phyloP scores from a whole-genome alignment of 2,113 vertebrate genomes.

The Glareola pratincola region DNA sequence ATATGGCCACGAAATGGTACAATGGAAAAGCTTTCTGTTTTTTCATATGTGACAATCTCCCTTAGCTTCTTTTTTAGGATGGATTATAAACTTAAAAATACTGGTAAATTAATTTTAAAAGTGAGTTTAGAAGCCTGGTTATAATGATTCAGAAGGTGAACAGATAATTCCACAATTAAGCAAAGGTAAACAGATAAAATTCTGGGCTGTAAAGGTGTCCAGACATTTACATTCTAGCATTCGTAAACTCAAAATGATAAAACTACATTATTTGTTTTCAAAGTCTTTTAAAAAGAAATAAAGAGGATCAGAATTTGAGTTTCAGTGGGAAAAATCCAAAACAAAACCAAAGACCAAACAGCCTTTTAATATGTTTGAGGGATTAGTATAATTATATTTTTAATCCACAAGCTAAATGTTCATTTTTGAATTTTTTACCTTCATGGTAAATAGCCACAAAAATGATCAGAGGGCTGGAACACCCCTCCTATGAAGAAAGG shows the following conservation, averaged over 20 bases:
- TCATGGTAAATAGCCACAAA: neutral
- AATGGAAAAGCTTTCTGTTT: neutral
- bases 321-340: neutral
- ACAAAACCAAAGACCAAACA: accelerated
- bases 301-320: neutral
- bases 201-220: neutral
- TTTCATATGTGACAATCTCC: neutral
- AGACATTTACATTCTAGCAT: neutral
- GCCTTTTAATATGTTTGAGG: neutral
- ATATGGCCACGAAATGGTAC: neutral
- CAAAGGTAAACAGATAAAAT: neutral
- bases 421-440: neutral
- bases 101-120: neutral
- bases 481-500: neutral
- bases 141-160: neutral
- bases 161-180: neutral
- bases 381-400: neutral
- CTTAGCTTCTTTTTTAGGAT: neutral
- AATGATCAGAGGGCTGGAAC: neutral
- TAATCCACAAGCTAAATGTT: neutral
- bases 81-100: neutral
- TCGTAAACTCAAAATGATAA: neutral
- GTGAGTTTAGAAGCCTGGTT: neutral
- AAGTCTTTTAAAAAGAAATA: neutral
- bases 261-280: neutral